Evolutionary conservation across 2,113 vertebrate genomes (phyloP).

Genomic region (Azemiops feae): DNA sequence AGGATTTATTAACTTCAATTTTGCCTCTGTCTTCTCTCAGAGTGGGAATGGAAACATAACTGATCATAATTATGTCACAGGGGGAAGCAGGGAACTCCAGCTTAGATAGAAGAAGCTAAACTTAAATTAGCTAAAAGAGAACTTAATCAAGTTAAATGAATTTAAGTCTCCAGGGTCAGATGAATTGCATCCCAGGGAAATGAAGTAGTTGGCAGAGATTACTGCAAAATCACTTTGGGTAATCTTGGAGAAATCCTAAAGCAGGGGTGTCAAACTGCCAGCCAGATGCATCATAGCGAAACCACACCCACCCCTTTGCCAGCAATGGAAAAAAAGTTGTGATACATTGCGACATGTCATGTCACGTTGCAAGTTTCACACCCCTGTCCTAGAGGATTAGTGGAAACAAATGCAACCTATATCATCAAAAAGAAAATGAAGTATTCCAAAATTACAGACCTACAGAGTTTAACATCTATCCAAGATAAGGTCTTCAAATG

Average conservation of each 20-base stretch:
- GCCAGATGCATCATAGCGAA: no score
- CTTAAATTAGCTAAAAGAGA: background rate
- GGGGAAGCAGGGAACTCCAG: background rate
- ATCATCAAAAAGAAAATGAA: background rate
- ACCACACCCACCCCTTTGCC: no score
- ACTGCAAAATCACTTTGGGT: background rate
- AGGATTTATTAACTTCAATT: background rate
- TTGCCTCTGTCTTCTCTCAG: background rate
- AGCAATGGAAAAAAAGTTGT: no score
- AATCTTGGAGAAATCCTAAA: background rate
- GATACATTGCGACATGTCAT: no score
- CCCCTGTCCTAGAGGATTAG: background rate
- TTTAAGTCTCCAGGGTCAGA: background rate
- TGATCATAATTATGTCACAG: background rate
- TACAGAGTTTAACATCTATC: background rate
- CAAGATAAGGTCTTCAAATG: background rate
- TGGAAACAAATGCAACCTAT: background rate
- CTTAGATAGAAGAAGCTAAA: background rate
- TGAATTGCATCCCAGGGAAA: background rate
- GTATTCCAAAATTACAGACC: background rate
- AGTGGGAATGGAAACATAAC: background rate
- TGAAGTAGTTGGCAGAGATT: background rate
- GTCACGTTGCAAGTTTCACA: no score
- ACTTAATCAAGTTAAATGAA: background rate
- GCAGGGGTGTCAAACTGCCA: no score